These are phyloP conservation scores for sheep (Ovis aries) DNA, from an alignment of 2,113 vertebrate species.

Conservation along the genomic window ARS-UI_Ramb_v3.0 NC_056062.1:74929501-74930000, in stretches of 20 bases:
- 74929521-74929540: background rate
- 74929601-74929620: background rate
- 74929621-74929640: background rate
- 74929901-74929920: background rate
- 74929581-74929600: background rate
- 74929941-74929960: background rate
- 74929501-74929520: background rate
- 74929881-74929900: background rate
- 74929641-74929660: background rate
- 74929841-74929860: background rate
- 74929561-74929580: background rate
- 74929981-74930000: background rate
- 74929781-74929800: background rate
- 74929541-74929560: background rate
- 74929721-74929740: background rate
- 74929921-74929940: background rate
- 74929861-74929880: background rate
- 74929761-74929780: background rate
- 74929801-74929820: background rate
- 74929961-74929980: background rate
- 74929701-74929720: background rate
- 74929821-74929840: background rate
- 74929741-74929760: background rate
- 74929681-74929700: background rate
- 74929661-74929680: background rate